phyloP scores from a whole-genome alignment of 2,888 invertebrate species.

The Iphiclides podalirius region DNA sequence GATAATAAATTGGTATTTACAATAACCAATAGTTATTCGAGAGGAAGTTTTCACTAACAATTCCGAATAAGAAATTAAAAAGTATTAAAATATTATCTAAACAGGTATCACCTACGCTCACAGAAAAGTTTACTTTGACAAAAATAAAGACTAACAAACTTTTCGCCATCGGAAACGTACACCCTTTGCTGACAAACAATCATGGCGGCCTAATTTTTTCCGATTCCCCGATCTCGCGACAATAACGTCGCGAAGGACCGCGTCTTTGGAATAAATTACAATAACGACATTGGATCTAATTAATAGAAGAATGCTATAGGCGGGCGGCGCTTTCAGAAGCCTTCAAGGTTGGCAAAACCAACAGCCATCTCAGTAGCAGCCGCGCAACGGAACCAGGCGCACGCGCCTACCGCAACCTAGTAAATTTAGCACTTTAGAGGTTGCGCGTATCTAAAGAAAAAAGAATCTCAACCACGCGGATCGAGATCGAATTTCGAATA shows the following conservation, averaged over 20 bases:
- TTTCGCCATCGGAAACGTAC: slow-evolving; percentile 1
- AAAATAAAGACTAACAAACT: too few relatives aligned
- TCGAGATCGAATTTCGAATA: slow-evolving; percentile 46
- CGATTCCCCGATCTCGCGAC: slow-evolving; percentile 17
- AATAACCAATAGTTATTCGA: too few relatives aligned
- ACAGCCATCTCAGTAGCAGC: slow-evolving; percentile 50
- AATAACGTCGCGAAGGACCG: slow-evolving; percentile 21
- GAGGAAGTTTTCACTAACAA: too few relatives aligned
- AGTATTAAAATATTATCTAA: too few relatives aligned
- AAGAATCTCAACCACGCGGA: slow-evolving; percentile 29
- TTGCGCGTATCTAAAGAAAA: slow-evolving; percentile 42
- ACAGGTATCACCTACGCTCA: too few relatives aligned
- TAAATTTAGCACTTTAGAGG: slow-evolving; percentile 59
- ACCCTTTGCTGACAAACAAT: slow-evolving; percentile 4
- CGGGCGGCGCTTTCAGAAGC: slow-evolving; percentile 65
- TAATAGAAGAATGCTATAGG: slow-evolving; percentile 46
- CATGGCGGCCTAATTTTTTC: slow-evolving; percentile 20
- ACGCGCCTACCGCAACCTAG: slow-evolving; percentile 69
- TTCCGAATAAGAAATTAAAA: too few relatives aligned
- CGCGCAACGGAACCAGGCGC: slow-evolving; percentile 56
- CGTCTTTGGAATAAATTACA: slow-evolving; percentile 31
- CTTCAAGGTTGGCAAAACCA: slow-evolving; percentile 60
- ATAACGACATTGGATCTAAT: slow-evolving; percentile 30
- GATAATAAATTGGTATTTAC: too few relatives aligned
- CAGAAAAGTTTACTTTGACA: too few relatives aligned